Conservation (phyloP, 2,797 vertebrate species). For the Eulemur albifrons region DNA sequence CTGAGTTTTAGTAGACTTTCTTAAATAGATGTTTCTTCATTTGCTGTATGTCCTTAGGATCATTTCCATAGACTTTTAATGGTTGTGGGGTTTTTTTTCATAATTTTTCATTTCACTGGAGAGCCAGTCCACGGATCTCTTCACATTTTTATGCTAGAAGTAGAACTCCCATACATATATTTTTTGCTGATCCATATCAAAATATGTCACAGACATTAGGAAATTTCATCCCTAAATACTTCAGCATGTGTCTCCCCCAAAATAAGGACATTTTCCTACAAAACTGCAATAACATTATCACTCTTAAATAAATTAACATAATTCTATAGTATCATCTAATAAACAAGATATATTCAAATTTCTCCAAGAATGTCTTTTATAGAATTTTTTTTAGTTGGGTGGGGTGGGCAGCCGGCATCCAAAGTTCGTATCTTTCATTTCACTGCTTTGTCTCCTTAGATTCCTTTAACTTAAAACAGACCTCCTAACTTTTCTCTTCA, state of each 20-base stretch:
- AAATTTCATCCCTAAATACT: neutral
- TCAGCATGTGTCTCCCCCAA: neutral
- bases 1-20: neutral
- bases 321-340: neutral
- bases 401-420: neutral
- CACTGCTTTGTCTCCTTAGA: neutral
- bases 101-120: neutral
- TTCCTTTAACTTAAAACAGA: neutral
- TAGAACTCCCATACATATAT: neutral
- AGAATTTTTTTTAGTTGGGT: neutral
- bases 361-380: neutral
- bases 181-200: neutral
- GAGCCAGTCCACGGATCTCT: neutral
- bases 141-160: neutral
- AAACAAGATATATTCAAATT: neutral
- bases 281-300: neutral
- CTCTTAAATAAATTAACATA: neutral
- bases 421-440: neutral
- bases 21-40: neutral
- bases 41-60: neutral
- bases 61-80: neutral
- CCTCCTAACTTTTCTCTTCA: neutral
- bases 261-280: neutral
- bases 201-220: neutral
- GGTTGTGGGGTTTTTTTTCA: neutral